Percentiles rank a stretch among this genome's conserved stretches.
phyloP scores from a whole-genome alignment of 2,797 vertebrate genomes.

The Crocidura indochinensis region DNA sequence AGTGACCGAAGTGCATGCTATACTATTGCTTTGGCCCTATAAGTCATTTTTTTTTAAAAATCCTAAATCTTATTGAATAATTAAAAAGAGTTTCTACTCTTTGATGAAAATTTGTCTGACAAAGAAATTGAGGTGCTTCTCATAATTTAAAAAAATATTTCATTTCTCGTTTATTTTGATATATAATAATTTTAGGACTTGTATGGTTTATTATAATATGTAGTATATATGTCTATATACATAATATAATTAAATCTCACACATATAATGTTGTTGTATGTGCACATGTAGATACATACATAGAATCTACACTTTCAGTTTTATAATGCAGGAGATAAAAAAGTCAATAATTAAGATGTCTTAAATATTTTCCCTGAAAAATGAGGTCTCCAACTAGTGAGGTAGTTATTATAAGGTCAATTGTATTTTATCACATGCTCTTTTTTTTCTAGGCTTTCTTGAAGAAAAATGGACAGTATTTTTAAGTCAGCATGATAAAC shows the following conservation, averaged over 20 bases:
- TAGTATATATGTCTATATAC: background rate
- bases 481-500: slow-evolving; percentile 47
- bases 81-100: background rate
- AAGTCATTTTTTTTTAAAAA: background rate
- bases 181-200: background rate
- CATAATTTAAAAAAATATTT: slow-evolving; percentile 35
- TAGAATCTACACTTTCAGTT: background rate
- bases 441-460: slow-evolving; percentile 52
- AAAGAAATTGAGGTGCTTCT: background rate
- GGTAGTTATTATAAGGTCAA: background rate
- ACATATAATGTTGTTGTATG: background rate
- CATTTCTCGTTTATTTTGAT: slow-evolving; percentile 51
- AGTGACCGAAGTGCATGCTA: too few relatives aligned
- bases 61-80: slow-evolving; percentile 30
- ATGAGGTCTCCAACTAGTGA: too few relatives aligned
- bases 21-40: background rate
- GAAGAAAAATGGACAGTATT: slow-evolving; percentile 58
- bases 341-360: slow-evolving; percentile 43
- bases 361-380: slow-evolving; percentile 58
- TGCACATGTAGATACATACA: background rate
- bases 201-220: background rate
- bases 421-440: slow-evolving; percentile 10
- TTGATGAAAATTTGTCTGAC: background rate
- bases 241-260: too few relatives aligned
- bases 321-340: slow-evolving; percentile 18